Evolutionary conservation across 2,888 invertebrate species (phyloP), one percentile per base, ranked within the genome.

Genomic region (Orchestes rusci): DNA sequence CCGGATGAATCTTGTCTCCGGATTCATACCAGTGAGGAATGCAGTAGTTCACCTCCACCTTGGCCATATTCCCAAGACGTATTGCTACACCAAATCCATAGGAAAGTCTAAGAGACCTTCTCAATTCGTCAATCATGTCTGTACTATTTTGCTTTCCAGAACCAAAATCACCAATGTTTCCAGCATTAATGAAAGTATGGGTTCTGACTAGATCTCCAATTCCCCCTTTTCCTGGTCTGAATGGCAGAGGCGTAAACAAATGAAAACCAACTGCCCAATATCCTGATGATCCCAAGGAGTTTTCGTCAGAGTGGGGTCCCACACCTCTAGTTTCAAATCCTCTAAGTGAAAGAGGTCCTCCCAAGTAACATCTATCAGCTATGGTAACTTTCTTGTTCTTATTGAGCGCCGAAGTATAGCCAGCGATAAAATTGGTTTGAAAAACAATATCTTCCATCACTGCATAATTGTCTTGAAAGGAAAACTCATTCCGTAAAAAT

Each of bases 1-100:
- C 88, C 50, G 77, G 76, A 39, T 76, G 71, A 40, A 74, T 56
- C 55, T 67, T 71, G 69, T 93, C 92, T n/a, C 74, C 79, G 47
- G 72, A 68, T 53, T 76, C 73, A 51, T 76, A 77, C 34, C 72
- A 70, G 36, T 62, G 53, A 30, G 96, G 96, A 60, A 87, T 70
- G 66, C 89, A 87, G 71, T 96, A 93, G 74, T 96, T 97, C 40
- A 99, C 76, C 74, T 99, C 97, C 41, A 97, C 74, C 43, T 95
- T 76, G n/a, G 93, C 94, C 51, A 83, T 73, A 53, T 87, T 76
- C 54, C 82, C 92, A 45, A 97, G 71, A 51, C 86, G 79, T 61
- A 95, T 73, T 10, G 87, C 89, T 39, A 95, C 66, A 12, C 95
- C 96, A 41, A 82, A 68, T 20, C 99, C 97, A 57, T 77, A 78